These are phyloP conservation scores for Gisinianus flammeolus DNA, from an alignment of 2,888 invertebrate species.

Conservation along the genomic window DNA sequence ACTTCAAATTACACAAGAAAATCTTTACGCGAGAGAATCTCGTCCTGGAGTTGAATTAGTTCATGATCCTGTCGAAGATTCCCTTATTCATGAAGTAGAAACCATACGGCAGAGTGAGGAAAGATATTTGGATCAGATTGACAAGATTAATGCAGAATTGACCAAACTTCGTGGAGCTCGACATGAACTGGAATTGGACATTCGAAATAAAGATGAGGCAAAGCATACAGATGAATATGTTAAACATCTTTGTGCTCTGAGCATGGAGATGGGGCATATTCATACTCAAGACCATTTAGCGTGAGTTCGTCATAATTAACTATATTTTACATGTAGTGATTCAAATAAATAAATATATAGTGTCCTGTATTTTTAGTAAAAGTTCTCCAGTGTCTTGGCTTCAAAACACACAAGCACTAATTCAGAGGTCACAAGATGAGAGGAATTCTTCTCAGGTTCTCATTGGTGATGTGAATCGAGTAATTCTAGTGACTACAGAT, in stretches of 20 bases:
- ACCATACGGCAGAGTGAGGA: constrained; percentile 50
- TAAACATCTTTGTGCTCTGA: constrained; percentile 47
- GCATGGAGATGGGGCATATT: constrained; percentile 40
- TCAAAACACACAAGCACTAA: constrained; percentile 76
- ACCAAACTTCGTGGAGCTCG: constrained; percentile 51
- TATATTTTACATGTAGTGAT: no score
- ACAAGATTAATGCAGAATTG: constrained; percentile 49
- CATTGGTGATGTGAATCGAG: constrained; percentile 47
- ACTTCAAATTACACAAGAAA: constrained; percentile 90
- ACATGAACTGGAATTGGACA: constrained; percentile 56
- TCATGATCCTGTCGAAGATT: constrained; percentile 87
- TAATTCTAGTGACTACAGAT: constrained; percentile 51
- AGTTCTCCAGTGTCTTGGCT: constrained; percentile 84
- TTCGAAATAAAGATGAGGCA: constrained; percentile 55
- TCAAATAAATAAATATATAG: no score
- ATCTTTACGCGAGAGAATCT: constrained; percentile 88
- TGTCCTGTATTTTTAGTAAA: constrained; percentile 64
- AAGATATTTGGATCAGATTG: constrained; percentile 48
- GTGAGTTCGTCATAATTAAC: no score
- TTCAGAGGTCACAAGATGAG: constrained; percentile 82
- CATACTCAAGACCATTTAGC: no score
- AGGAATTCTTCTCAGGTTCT: constrained; percentile 76
- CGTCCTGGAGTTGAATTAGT: constrained; percentile 87
- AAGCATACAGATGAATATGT: constrained; percentile 56
- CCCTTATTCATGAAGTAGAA: constrained; percentile 75